Conservation (phyloP, 1,140 invertebrate genomes). For the roundworm (Caenorhabditis elegans) region WBcel235 BX284605.5:6472501-6473000, state of each 20-base stretch:
- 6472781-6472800: background rate
- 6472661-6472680: conserved; percentile 8
- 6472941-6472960: conserved; percentile 32
- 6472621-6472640: conserved; percentile 41
- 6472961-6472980: conserved; percentile 1
- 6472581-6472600: background rate
- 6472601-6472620: conserved; percentile 33
- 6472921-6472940: conserved; percentile 15
- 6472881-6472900: conserved; percentile 4
- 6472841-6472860: too few relatives aligned
- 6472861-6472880: conserved; percentile 23
- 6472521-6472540: too few relatives aligned
- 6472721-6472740: background rate
- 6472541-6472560: too few relatives aligned
- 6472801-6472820: background rate
- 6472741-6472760: conserved; percentile 17
- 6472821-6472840: too few relatives aligned
- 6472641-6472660: conserved; percentile 43
- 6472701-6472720: conserved; percentile 29
- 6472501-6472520: too few relatives aligned
- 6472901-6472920: conserved; percentile 6
- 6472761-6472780: background rate
- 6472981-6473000: conserved; percentile 9
- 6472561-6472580: background rate
- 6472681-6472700: conserved; percentile 34